phyloP scores from a whole-genome alignment of 92 coral and sea anemone genomes.

The Epizoanthus stellaris region DNA sequence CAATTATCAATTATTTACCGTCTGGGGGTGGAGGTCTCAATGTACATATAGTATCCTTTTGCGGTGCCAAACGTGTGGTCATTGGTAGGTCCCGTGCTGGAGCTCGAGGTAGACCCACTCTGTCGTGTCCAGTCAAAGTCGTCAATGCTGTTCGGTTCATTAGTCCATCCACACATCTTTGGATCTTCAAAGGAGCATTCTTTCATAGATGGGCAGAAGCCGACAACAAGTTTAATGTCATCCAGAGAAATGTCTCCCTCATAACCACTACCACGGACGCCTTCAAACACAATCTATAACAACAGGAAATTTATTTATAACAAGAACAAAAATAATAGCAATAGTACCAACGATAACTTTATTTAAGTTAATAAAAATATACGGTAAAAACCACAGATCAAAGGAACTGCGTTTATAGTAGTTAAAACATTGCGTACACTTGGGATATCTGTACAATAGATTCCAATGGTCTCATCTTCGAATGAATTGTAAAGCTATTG shows the following conservation, averaged over 20 bases:
- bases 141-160: slow-evolving; percentile 75
- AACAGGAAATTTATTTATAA: not conserved
- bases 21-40: slow-evolving; percentile 61
- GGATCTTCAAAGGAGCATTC: slow-evolving; percentile 85
- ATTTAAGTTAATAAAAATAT: not conserved
- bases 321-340: not conserved
- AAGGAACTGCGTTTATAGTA: no score
- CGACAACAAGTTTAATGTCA: slow-evolving; percentile 67
- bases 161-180: slow-evolving; percentile 83
- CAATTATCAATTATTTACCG: not conserved
- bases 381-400: no score
- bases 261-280: slow-evolving; percentile 80
- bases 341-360: not conserved
- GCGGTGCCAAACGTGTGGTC: slow-evolving; percentile 94
- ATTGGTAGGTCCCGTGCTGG: slow-evolving; percentile 81
- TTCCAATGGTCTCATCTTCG: no score
- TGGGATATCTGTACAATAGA: no score
- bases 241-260: slow-evolving; percentile 91
- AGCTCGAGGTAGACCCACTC: slow-evolving; percentile 77
- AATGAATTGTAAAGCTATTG: no score
- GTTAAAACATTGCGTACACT: no score
- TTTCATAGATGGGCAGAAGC: slow-evolving; percentile 85
- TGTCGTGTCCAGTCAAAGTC: slow-evolving; percentile 96
- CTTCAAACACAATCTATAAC: slow-evolving; percentile 86
- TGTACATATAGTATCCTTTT: slow-evolving; percentile 87